A percentile compares a stretch with the other conserved stretches of the same genome.
These are phyloP conservation scores for Apocrypta bakeri DNA, from an alignment of 1,140 invertebrate genomes.

Conservation along the genomic window DNA sequence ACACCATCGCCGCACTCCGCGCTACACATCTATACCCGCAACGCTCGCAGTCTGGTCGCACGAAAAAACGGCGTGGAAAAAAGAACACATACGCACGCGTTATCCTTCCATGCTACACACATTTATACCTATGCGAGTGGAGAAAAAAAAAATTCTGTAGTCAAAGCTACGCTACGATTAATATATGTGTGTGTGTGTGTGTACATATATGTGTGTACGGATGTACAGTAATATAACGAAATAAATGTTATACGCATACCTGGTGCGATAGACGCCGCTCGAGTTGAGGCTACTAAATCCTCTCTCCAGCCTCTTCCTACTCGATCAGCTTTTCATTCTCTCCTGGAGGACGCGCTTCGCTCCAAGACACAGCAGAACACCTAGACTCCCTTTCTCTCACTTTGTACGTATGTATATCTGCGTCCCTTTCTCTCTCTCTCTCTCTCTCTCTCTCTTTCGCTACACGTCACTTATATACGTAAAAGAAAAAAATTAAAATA, in stretches of 20 bases:
- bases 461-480: neutral
- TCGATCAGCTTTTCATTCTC: slow-evolving; percentile 1
- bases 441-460: neutral
- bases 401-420: neutral
- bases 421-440: neutral
- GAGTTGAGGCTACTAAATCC: neutral
- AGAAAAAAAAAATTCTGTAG: neutral
- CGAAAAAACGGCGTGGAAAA: neutral
- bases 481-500: no score
- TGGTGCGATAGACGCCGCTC: neutral
- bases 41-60: neutral
- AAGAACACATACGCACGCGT: no score
- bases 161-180: no score
- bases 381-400: neutral
- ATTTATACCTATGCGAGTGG: no score
- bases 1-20: neutral
- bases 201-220: no score
- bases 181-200: no score
- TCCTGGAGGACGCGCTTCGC: neutral
- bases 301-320: neutral
- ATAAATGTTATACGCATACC: neutral
- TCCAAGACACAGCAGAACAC: neutral
- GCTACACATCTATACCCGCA: neutral
- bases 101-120: no score
- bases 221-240: no score